Percentiles rank a stretch among this genome's conserved stretches.
Conservation (phyloP, 2,797 vertebrate genomes). For the Danio albolineatus region DNA sequence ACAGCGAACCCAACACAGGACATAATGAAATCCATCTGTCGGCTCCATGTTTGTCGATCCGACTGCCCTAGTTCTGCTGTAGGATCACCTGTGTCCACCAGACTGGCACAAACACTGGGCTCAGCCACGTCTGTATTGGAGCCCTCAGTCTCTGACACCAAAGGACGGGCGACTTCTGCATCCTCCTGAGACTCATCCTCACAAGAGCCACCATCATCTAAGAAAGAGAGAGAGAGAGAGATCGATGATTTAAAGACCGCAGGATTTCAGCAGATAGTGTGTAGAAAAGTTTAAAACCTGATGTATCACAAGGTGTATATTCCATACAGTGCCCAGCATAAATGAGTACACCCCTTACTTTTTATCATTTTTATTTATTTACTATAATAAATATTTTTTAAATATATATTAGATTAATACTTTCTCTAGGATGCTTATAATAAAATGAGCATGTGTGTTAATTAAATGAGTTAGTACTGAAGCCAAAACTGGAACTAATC, state of each 20-base stretch:
- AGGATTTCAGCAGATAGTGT: background rate
- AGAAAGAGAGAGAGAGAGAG: constrained; percentile 56
- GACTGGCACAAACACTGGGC: constrained; percentile 54
- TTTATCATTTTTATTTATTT: too few relatives aligned
- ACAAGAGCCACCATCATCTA: constrained; percentile 70
- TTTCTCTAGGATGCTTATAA: too few relatives aligned
- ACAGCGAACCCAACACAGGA: constrained; percentile 88
- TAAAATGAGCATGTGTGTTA: too few relatives aligned
- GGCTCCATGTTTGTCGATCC: constrained; percentile 84
- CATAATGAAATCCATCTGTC: constrained; percentile 91
- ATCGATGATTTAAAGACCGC: background rate
- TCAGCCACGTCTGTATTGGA: constrained; percentile 66
- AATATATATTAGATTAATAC: too few relatives aligned
- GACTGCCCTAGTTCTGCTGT: constrained; percentile 16
- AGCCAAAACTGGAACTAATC: too few relatives aligned
- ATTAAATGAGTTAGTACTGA: too few relatives aligned
- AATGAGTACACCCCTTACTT: too few relatives aligned
- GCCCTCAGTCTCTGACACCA: constrained; percentile 70
- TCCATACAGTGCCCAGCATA: background rate
- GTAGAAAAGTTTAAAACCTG: background rate
- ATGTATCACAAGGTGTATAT: background rate
- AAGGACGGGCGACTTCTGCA: constrained; percentile 67
- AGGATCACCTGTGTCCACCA: constrained; percentile 33
- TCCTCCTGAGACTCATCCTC: constrained; percentile 64
- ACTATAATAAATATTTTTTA: too few relatives aligned